Conservation (phyloP, 2,113 vertebrate genomes). For the Neogale vison region DNA sequence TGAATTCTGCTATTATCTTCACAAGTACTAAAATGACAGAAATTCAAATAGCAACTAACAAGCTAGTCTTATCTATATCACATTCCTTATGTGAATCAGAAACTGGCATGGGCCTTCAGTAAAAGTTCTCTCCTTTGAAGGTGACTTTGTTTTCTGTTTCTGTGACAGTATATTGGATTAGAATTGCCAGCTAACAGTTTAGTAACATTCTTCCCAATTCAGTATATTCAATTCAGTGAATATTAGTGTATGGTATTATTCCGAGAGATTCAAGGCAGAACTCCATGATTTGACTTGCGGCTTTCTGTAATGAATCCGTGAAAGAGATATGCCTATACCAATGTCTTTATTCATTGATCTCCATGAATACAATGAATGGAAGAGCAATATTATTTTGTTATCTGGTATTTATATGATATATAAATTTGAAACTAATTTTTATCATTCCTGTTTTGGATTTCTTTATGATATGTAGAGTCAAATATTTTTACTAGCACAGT, state of each 20-base stretch:
- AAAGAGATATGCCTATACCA: constrained; percentile 57
- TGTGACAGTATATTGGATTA: constrained; percentile 44
- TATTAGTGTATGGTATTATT: constrained; percentile 62
- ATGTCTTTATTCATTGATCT: constrained; percentile 57
- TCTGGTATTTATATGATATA: not conserved
- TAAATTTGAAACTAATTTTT: not conserved
- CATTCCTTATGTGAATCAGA: constrained; percentile 71
- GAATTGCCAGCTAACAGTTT: constrained; percentile 69
- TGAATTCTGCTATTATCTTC: constrained; percentile 80
- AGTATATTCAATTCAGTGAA: constrained; percentile 36
- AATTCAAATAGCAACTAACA: constrained; percentile 87
- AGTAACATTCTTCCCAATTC: constrained; percentile 70
- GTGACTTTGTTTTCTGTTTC: constrained; percentile 72
- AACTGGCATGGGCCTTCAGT: constrained; percentile 53
- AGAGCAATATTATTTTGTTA: constrained; percentile 34
- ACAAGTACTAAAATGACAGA: constrained; percentile 81
- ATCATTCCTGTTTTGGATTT: not conserved
- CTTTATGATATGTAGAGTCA: constrained; percentile 1
- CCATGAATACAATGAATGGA: not conserved
- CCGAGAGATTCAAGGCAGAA: constrained; percentile 72
- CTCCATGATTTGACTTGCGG: constrained; percentile 79
- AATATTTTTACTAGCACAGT: not conserved
- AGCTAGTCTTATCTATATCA: constrained; percentile 76
- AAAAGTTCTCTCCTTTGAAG: constrained; percentile 73
- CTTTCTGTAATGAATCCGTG: constrained; percentile 70